Evolutionary conservation across 2,888 invertebrate species (phyloP), one percentile per base, ranked within the genome.

Genomic region (Caenorhabditis imperialis): DNA sequence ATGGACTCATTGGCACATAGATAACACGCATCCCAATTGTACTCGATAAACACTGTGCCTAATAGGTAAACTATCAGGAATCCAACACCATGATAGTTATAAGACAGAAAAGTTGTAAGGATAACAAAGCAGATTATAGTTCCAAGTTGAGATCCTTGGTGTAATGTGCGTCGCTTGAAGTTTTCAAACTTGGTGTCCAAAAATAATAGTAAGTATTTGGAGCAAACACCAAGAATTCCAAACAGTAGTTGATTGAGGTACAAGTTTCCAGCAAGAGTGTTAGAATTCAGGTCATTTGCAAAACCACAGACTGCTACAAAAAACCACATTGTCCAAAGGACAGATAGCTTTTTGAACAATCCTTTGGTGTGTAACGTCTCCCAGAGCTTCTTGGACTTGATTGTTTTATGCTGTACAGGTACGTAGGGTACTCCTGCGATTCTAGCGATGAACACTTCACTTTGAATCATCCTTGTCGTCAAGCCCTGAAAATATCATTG

Each of bases 261-360:
- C 35, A 85, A 51, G 61, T 85, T 62, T 16, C 85, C 85, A 20
- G 73, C 65, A 23, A 85, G 57, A 7, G 54, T 74, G 20, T 74
- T 77, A 10, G 84, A 84, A 50, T 86, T 84, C 45, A 85, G 53
- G 25, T 85, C 85, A 30, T 67, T 85, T 8, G 84, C 84, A 55
- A 81, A 86, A 12, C 82, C 82, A 65, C 83, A 84, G 23, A 82
- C 57, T 1, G 78, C 74, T 4, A 85, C 82, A 25, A 71, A 20
- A 37, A 61, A 77, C 85, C 85, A 85, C 84, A 85, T 85, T 14
- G 63, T 44, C 85, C 85, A 85, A 4, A 85, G 75, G 2, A 83
- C 81, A 1, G 53, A 42, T 0, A 85, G 55, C 14, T 79, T 63
- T 37, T 65, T 51, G 33, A 79, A 54, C 5, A 82, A 33, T 14